Evolutionary conservation across 2,888 invertebrate species (phyloP).

Genomic region (Cryptus armator): DNA sequence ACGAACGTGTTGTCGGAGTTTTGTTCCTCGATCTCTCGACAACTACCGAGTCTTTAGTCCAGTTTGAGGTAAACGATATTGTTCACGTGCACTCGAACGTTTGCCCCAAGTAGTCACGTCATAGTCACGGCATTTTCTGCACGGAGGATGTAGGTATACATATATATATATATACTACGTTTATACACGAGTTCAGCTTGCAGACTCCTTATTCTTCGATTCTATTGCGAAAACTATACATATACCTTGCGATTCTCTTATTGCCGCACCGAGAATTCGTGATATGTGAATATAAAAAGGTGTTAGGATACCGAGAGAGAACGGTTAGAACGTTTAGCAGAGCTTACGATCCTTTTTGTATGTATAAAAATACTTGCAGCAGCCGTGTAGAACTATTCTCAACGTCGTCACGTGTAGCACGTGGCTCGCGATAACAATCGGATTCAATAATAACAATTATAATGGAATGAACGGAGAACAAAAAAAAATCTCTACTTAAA

Average conservation of each 20-base stretch:
- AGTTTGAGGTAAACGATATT: conserved; percentile 33
- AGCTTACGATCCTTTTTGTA: neutral
- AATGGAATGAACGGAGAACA: neutral
- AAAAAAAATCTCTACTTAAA: neutral
- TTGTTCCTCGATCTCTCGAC: neutral
- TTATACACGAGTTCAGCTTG: conserved; percentile 4
- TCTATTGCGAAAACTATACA: neutral
- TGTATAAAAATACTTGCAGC: too few relatives aligned
- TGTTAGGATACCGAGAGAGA: neutral
- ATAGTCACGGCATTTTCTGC: conserved; percentile 8
- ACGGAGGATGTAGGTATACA: neutral
- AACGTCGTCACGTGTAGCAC: neutral
- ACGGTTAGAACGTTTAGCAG: neutral
- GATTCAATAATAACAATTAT: neutral
- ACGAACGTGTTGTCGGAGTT: conserved; percentile 16
- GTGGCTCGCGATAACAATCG: neutral
- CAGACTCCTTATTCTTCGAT: neutral
- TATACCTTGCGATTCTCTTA: neutral
- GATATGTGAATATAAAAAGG: conserved; percentile 28
- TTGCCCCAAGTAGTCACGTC: neutral
- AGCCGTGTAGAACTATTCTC: neutral
- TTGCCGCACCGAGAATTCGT: conserved; percentile 21
- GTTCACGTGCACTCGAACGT: neutral
- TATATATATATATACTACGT: neutral
- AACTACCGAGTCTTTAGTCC: neutral